Evolutionary conservation across 2,888 invertebrate species (phyloP).

Genomic region (Conomelus anceps): DNA sequence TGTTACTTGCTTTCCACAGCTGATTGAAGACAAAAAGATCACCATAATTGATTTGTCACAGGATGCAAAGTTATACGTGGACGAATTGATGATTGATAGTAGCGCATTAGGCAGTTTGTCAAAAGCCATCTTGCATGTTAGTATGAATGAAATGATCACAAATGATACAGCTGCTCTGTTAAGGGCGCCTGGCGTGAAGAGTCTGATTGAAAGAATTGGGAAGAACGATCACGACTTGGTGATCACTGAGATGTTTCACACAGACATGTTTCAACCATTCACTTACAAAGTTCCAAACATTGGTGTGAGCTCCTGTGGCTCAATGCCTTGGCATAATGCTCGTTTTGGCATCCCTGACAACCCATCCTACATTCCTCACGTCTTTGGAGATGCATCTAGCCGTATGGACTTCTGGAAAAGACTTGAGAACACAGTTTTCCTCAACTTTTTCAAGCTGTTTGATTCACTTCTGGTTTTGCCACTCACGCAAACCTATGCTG

Average conservation of each 20-base stretch:
- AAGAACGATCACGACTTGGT: conserved; percentile 49
- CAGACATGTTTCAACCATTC: conserved; percentile 61
- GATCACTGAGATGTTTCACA: conserved; percentile 62
- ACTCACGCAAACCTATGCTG: neutral
- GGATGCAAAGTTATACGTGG: neutral
- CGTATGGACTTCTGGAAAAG: conserved; percentile 45
- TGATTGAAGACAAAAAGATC: neutral
- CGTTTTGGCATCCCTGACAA: conserved; percentile 53
- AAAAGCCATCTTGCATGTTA: neutral
- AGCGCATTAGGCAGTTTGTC: neutral
- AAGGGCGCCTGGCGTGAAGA: neutral
- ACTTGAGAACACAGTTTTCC: conserved; percentile 45
- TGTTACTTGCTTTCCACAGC: conserved; percentile 32
- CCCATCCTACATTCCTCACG: conserved; percentile 51
- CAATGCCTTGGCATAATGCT: conserved; percentile 55
- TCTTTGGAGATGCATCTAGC: conserved; percentile 42
- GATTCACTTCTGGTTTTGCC: too few species aligned
- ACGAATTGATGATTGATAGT: neutral
- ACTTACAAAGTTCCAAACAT: conserved; percentile 58
- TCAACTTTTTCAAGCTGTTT: conserved; percentile 28
- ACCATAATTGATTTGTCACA: neutral
- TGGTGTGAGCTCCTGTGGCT: conserved; percentile 49
- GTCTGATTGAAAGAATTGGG: neutral
- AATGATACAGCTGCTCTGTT: neutral
- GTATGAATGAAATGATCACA: neutral